Base-by-base conservation (phyloP, 2,888 invertebrate species). In the Xanthostigma xanthostigma region DNA sequence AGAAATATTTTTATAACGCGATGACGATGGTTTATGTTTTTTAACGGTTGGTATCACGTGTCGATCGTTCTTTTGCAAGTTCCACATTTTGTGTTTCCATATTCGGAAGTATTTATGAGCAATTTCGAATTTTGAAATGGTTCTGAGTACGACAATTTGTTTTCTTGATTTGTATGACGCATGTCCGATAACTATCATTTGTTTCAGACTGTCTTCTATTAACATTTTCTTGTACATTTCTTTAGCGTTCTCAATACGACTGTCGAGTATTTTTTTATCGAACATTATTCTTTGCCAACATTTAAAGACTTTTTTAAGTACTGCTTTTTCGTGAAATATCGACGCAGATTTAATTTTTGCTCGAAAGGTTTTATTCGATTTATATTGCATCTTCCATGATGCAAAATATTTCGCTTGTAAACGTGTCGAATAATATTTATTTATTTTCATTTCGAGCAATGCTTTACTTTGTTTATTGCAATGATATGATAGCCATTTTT, bases 51-150 rank as follows among this genome's bases (percentile, higher is more conserved):
- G 10, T 45, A 17, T 45, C 45, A n/a, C 2, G 35, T 2, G 8
- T 35, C 9, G n/a, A 13, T 37, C 27, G 38, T 44, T 35, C 17
- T 36, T 27, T 35, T 39, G 50, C 38, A 47, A 51, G 44, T 55
- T 53, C 44, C 56, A 44, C 2, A 52, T 51, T 50, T 55, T 58
- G 39, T 49, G 51, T 49, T 59, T 62, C 62, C 62, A 62, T 39
- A 56, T 57, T 47, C 54, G 53, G 27, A 56, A 55, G 55, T 60
- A 62, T 53, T 61, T 62, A 41, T 55, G 54, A 10, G 55, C 53
- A 48, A 60, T 52, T 46, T 53, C 54, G 46, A 58, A 52, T 45
- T 58, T 44, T 13, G 46, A 53, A 41, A 54, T 50, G 13, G 56
- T 46, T 36, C 46, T 52, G 33, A 52, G 50, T 41, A 46, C 50